Conservation (phyloP, 1,140 invertebrate genomes). For the Matsumurasca onukii region DNA sequence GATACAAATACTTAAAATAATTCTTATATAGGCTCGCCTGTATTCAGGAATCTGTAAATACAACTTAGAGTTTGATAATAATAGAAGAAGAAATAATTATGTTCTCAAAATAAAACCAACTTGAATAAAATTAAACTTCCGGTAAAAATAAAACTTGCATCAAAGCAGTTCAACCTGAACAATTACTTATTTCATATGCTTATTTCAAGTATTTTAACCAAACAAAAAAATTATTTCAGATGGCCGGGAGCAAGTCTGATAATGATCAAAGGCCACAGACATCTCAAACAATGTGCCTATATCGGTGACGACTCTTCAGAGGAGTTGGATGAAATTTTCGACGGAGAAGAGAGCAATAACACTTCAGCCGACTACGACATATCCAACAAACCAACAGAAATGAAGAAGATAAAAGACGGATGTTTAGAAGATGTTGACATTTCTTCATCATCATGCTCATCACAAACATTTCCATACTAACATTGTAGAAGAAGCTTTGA, state of each 20-base stretch:
- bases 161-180: no score
- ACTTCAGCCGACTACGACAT: conserved; percentile 37
- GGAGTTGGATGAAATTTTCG: conserved; percentile 63
- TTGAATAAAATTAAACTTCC: no score
- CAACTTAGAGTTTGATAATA: no score
- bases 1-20: no score
- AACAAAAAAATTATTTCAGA: conserved; percentile 49
- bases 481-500: background rate
- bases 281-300: conserved; percentile 75
- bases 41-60: no score
- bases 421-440: background rate
- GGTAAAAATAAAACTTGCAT: no score
- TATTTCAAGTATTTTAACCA: background rate
- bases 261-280: conserved; percentile 71
- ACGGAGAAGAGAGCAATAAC: conserved; percentile 46
- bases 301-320: conserved; percentile 76
- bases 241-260: conserved; percentile 73
- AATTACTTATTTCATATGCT: no score
- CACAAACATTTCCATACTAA: background rate
- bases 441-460: background rate
- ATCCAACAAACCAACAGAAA: conserved; percentile 33
- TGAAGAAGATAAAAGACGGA: conserved; percentile 38
- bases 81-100: no score
- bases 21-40: no score
- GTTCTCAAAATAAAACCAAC: no score